phyloP scores from a whole-genome alignment of 1,140 invertebrate genomes.

The Helicoverpa zea region DNA sequence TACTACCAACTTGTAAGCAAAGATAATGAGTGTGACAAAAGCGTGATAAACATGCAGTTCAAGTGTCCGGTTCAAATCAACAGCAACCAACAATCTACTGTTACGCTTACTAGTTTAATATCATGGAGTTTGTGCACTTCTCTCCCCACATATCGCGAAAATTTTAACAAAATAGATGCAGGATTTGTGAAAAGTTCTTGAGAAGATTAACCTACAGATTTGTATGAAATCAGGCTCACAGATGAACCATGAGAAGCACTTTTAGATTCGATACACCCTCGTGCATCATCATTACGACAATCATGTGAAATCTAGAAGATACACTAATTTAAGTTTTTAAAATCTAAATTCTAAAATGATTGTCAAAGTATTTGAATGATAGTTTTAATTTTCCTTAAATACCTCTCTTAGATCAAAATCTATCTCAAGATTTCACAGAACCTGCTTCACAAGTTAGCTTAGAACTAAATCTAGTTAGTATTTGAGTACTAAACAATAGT shows the following conservation, averaged over 20 bases:
- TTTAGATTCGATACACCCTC: too few species aligned
- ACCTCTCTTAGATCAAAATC: neutral
- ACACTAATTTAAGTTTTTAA: too few species aligned
- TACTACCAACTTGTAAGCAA: neutral
- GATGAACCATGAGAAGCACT: too few species aligned
- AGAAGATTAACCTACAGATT: too few species aligned
- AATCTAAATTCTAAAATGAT: too few species aligned
- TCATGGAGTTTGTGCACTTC: neutral
- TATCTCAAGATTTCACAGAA: constrained; percentile 1
- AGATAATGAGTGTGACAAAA: neutral
- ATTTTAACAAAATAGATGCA: too few species aligned
- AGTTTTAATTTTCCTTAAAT: neutral
- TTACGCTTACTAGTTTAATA: neutral
- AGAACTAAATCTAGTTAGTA: constrained; percentile 32
- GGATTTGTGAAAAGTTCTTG: too few species aligned
- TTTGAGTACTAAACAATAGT: constrained; percentile 49
- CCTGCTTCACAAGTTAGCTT: constrained; percentile 1
- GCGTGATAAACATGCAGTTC: constrained; percentile 15
- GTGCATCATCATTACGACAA: too few species aligned
- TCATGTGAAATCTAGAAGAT: too few species aligned
- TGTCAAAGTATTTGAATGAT: too few species aligned
- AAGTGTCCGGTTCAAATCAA: neutral
- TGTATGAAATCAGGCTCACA: too few species aligned
- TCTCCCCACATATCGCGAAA: too few species aligned
- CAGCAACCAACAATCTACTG: constrained; percentile 17